Conservation (phyloP, 2,797 vertebrate species). For the Gymnothorax reevesii region DNA sequence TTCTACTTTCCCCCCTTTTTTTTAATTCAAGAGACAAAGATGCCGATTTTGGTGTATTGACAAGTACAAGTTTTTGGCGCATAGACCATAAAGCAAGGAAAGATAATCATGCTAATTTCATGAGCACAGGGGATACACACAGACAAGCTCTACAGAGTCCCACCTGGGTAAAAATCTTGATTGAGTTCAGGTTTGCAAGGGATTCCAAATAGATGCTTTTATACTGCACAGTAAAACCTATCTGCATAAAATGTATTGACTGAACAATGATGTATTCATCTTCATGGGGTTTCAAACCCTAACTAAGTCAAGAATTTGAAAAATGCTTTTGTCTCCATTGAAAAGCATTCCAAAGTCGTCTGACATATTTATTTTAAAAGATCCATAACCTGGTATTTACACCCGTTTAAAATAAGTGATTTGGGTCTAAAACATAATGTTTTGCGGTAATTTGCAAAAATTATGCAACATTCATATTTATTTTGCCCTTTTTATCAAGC, state of each 20-base stretch:
- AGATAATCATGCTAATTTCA: neutral
- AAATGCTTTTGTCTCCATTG: neutral
- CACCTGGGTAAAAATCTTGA: neutral
- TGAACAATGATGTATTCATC: slow-evolving; percentile 17
- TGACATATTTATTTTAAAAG: neutral
- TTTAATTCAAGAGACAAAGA: neutral
- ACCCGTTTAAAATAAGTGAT: no score
- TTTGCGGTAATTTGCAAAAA: no score
- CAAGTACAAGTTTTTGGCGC: neutral
- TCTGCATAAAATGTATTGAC: slow-evolving; percentile 15
- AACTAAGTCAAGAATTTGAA: slow-evolving; percentile 4
- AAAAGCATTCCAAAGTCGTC: neutral
- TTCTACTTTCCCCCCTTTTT: neutral
- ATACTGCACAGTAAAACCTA: neutral
- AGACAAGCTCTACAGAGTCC: neutral
- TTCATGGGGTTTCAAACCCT: slow-evolving; percentile 15
- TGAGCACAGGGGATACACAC: neutral
- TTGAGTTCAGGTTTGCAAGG: neutral
- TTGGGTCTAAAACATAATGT: no score
- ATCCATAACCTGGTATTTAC: no score
- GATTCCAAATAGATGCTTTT: neutral
- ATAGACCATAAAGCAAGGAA: neutral
- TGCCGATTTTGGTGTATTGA: neutral
- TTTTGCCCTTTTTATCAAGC: no score
- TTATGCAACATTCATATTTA: no score